Conservation (phyloP, 2,113 vertebrate species). For the Paramormyrops kingsleyae region DNA sequence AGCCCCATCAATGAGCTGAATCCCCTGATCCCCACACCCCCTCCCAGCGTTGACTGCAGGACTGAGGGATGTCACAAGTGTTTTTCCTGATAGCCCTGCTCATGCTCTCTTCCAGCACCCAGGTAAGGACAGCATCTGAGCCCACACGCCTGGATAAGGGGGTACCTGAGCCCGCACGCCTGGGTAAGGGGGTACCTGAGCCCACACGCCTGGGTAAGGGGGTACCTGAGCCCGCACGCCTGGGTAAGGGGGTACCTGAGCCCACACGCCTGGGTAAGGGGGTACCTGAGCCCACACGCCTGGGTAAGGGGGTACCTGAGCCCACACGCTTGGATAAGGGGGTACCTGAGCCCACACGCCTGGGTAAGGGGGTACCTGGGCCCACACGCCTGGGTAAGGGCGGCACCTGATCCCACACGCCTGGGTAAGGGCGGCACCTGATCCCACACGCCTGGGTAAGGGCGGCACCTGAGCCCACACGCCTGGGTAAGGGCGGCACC, state of each 20-base stretch:
- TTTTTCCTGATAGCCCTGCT: constrained; percentile 52
- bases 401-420: neutral
- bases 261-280: neutral
- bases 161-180: neutral
- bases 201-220: too few relatives aligned
- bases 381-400: neutral
- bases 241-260: too few relatives aligned
- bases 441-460: too few relatives aligned
- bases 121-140: neutral
- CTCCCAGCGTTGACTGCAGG: constrained; percentile 42
- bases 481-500: too few relatives aligned
- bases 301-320: too few relatives aligned
- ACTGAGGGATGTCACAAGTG: constrained; percentile 57
- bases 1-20: constrained; percentile 49
- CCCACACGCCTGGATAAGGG: neutral
- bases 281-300: too few relatives aligned
- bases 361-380: too few relatives aligned
- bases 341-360: too few relatives aligned
- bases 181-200: neutral
- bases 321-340: too few relatives aligned
- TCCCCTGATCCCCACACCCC: constrained; percentile 32
- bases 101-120: constrained; percentile 41
- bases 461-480: too few relatives aligned
- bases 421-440: too few relatives aligned
- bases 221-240: too few relatives aligned